Percentiles rank a stretch among this genome's conserved stretches.
These are phyloP conservation scores for Imbricaverruca yamaguchii DNA, from an alignment of 2,888 invertebrate genomes.

Conservation along the genomic window DNA sequence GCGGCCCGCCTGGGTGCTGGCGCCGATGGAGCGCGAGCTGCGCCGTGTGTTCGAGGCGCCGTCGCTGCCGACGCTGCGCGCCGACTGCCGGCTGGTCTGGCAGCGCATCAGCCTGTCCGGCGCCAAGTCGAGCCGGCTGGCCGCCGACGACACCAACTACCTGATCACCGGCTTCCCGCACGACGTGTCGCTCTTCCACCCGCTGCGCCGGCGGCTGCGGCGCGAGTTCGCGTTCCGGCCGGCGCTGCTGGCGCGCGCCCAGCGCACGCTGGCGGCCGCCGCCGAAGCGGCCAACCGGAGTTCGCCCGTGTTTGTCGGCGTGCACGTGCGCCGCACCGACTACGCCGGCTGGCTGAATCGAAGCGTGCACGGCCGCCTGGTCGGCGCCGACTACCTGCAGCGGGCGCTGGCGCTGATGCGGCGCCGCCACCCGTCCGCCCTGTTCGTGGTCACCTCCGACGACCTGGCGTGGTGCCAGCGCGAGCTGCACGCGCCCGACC, in stretches of 20 bases:
- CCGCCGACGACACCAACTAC: background rate
- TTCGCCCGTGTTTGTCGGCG: slow-evolving; percentile 28
- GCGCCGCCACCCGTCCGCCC: slow-evolving; percentile 23
- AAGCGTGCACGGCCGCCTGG: background rate
- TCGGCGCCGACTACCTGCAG: slow-evolving; percentile 26
- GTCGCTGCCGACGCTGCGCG: background rate
- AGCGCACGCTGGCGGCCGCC: background rate
- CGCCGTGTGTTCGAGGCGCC: slow-evolving; percentile 3
- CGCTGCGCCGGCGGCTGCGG: slow-evolving; percentile 24
- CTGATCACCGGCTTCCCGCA: slow-evolving; percentile 25
- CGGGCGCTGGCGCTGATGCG: slow-evolving; percentile 29
- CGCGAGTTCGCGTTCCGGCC: slow-evolving; percentile 28
- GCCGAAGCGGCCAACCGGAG: background rate
- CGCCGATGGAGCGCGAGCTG: background rate
- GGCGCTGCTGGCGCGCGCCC: slow-evolving; percentile 14
- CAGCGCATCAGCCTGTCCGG: background rate
- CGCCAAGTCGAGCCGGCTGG: slow-evolving; percentile 10
- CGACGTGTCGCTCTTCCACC: slow-evolving; percentile 28
- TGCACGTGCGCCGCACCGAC: slow-evolving; percentile 33
- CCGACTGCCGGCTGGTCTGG: background rate
- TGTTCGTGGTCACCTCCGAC: slow-evolving; percentile 33
- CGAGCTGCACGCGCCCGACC: slow-evolving; percentile 17
- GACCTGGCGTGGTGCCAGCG: slow-evolving; percentile 28
- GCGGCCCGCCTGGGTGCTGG: background rate
- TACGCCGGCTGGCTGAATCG: slow-evolving; percentile 25